Conservation (phyloP, 2,888 invertebrate species). For the Mellilla xanthometata region DNA sequence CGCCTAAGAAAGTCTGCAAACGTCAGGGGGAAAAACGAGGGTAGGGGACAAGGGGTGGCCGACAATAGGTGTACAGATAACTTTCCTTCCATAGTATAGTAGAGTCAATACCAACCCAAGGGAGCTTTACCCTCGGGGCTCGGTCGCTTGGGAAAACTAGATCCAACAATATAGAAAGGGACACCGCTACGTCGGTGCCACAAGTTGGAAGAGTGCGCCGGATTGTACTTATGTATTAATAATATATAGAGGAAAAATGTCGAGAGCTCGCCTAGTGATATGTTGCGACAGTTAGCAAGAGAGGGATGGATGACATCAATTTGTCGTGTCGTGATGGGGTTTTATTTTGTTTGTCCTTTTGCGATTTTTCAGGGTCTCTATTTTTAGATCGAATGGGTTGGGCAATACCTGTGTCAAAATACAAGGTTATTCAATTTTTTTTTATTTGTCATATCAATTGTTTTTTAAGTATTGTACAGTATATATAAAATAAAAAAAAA, state of each 20-base stretch:
- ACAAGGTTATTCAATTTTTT: background rate
- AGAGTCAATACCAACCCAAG: slow-evolving; percentile 82
- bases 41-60: slow-evolving; percentile 57
- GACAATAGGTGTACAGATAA: slow-evolving; percentile 82
- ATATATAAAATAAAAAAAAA: no score
- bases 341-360: slow-evolving; percentile 78
- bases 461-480: no score
- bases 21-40: slow-evolving; percentile 50
- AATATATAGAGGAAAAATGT: slow-evolving; percentile 83
- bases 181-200: slow-evolving; percentile 53
- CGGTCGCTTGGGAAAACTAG: slow-evolving; percentile 82
- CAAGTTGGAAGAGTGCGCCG: slow-evolving; percentile 61
- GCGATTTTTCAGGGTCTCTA: slow-evolving; percentile 52
- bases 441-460: no score
- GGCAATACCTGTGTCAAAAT: background rate
- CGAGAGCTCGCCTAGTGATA: slow-evolving; percentile 79
- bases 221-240: slow-evolving; percentile 79
- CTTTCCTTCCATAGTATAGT: slow-evolving; percentile 80
- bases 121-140: slow-evolving; percentile 81
- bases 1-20: slow-evolving; percentile 76
- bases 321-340: slow-evolving; percentile 82
- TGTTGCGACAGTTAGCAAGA: slow-evolving; percentile 80
- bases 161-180: slow-evolving; percentile 82
- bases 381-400: slow-evolving; percentile 29
- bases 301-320: slow-evolving; percentile 81